A percentile compares a stretch with the other conserved stretches of the same genome.
Conservation (phyloP, 1,140 invertebrate genomes). For the Helicoverpa zea region DNA sequence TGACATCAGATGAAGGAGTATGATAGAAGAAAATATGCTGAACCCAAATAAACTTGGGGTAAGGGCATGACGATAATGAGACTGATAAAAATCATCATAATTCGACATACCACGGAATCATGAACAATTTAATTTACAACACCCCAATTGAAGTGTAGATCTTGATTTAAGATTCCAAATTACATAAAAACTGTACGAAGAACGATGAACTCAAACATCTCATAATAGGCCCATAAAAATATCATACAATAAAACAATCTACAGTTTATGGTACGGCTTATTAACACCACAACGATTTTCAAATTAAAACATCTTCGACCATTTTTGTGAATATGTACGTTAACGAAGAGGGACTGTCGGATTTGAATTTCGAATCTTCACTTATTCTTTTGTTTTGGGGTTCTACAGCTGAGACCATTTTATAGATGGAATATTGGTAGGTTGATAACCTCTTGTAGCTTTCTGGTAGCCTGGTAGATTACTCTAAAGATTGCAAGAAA, state of each 20-base stretch:
- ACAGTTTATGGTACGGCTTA: conserved; percentile 6
- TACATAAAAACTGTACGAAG: background rate
- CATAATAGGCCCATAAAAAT: conserved; percentile 37
- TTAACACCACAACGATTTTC: conserved; percentile 32
- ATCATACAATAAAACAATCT: conserved; percentile 31
- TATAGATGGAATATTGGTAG: too few species aligned
- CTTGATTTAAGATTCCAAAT: background rate
- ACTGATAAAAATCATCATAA: too few species aligned
- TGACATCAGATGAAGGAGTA: too few species aligned
- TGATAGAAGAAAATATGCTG: too few species aligned
- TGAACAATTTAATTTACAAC: conserved; percentile 1
- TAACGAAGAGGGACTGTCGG: conserved; percentile 5
- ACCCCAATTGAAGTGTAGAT: background rate
- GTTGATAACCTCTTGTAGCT: too few species aligned
- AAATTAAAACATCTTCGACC: conserved; percentile 28
- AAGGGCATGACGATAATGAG: too few species aligned
- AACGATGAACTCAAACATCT: background rate
- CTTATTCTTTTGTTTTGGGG: background rate
- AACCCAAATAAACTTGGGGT: too few species aligned
- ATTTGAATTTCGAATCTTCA: background rate
- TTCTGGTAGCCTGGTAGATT: too few species aligned
- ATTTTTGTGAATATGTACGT: conserved; percentile 1
- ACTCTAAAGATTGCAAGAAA: too few species aligned
- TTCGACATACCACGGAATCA: background rate
- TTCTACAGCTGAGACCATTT: background rate